A percentile compares a stretch with the other conserved stretches of the same genome.
Conservation (phyloP, 30 jellyfish, hydroid and myxozoan genomes). For the Nemopilema nomurai region DNA sequence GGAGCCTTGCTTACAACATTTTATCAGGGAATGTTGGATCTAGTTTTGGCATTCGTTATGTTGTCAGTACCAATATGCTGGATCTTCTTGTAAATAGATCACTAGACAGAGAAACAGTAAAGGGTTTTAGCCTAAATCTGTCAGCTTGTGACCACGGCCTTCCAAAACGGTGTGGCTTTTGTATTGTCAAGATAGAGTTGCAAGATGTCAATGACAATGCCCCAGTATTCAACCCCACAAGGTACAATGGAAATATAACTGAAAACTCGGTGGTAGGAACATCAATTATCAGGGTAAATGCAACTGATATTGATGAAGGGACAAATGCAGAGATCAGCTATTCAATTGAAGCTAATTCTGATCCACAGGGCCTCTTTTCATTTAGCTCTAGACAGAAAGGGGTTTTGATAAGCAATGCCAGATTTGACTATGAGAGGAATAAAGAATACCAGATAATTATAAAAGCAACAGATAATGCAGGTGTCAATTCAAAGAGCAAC, state of each 20-base stretch:
- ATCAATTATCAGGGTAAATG: slow-evolving; percentile 57
- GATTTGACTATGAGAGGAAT: slow-evolving; percentile 67
- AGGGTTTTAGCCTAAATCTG: slow-evolving; percentile 41
- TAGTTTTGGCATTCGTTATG: slow-evolving; percentile 23
- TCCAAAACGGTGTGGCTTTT: slow-evolving; percentile 74
- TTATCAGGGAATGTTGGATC: slow-evolving; percentile 64
- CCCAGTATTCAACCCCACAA: slow-evolving; percentile 78
- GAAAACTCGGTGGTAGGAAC: slow-evolving; percentile 69
- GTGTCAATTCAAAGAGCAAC: slow-evolving; percentile 24
- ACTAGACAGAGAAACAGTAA: slow-evolving; percentile 73
- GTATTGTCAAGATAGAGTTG: slow-evolving; percentile 36
- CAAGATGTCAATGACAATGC: slow-evolving; percentile 89
- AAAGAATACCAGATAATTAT: slow-evolving; percentile 56
- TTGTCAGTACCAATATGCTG: slow-evolving; percentile 22
- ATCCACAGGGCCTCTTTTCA: slow-evolving; percentile 32
- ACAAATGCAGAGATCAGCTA: slow-evolving; percentile 63
- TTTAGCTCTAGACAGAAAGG: slow-evolving; percentile 50
- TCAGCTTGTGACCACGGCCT: slow-evolving; percentile 84
- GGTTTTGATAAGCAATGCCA: slow-evolving; percentile 42
- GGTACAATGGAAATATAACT: slow-evolving; percentile 61
- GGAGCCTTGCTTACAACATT: slow-evolving; percentile 41
- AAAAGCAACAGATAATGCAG: slow-evolving; percentile 70
- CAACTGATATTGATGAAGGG: slow-evolving; percentile 87
- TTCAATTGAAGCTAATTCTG: slow-evolving; percentile 54
- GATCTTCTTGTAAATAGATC: slow-evolving; percentile 44